Base-by-base conservation (phyloP, 2,113 vertebrate genomes). In the Solea senegalensis region DNA sequence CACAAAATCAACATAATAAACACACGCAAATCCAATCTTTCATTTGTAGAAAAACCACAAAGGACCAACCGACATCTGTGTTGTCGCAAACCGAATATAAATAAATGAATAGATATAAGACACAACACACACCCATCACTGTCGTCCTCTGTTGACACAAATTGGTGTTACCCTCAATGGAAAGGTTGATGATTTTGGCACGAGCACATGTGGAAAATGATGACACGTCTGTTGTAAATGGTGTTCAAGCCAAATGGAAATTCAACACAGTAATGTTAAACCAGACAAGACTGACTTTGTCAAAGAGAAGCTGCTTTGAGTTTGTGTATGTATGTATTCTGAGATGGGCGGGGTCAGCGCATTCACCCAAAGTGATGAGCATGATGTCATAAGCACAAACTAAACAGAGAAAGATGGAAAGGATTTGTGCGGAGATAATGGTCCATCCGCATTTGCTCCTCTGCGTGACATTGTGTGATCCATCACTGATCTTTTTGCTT, bases 311-410 rank as follows among this genome's bases (percentile, higher is more conserved):
- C 64, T 69, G 39, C 40, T 62, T 59, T 65, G 64, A 66, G 56
- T 55, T 64, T 74, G 59, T 26, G 52, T 55, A 57, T 49, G 51
- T 39, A 49, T 44, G 12, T 48, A 28, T 61, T 21, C 21, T 21
- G 21, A 21, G 59, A 62, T 43, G 53, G 7, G 3, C 16, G 41
- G 56, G 61, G 46, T 11, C 27, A 51, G 52, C 40, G 54, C 51
- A 44, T 66, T 45, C 57, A 21, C 45, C 68, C 52, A 67, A 51
- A 56, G 49, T 86, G 66, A 82, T 66, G 46, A 78, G 64, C 34
- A 74, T 83, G 78, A 86, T 67, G 72, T 83, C 72, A 85, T 74
- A 67, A 80, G 15, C 40, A 5, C 45, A 69, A 75, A 64, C 50
- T 21, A 78, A 81, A 73, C 41, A 67, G 48, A 78, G 44, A 69